These are phyloP conservation scores for Azorinus chamasolen DNA, from an alignment of 2,888 invertebrate species.

Conservation along the genomic window DNA sequence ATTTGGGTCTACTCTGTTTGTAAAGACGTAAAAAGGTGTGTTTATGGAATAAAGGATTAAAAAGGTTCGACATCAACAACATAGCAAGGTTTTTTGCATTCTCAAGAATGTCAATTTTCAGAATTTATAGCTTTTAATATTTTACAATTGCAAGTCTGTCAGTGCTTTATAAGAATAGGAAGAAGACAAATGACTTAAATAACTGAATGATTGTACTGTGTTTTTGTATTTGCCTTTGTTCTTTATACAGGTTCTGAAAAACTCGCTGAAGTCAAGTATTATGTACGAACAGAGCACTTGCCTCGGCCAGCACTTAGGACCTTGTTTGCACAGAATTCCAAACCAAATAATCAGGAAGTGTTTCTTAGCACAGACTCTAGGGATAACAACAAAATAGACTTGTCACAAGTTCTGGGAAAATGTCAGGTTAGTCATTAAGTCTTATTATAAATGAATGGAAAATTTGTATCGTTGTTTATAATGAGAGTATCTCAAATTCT, in stretches of 20 bases:
- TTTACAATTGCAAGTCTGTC: too few relatives aligned
- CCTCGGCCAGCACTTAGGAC: conserved; percentile 49
- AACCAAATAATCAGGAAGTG: conserved; percentile 70
- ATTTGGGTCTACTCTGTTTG: too few relatives aligned
- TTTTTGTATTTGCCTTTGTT: conserved; percentile 1
- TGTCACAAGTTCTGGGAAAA: conserved; percentile 78
- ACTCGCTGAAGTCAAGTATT: conserved; percentile 78
- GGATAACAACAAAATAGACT: conserved; percentile 75
- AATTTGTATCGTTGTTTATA: neutral
- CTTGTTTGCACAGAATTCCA: conserved; percentile 19
- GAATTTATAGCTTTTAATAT: too few relatives aligned
- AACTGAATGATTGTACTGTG: too few relatives aligned
- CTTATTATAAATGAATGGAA: neutral
- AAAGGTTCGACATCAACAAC: too few relatives aligned
- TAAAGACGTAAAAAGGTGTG: too few relatives aligned
- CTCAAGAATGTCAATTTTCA: too few relatives aligned
- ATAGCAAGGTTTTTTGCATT: too few relatives aligned
- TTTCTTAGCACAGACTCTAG: conserved; percentile 73
- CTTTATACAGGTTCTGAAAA: conserved; percentile 40
- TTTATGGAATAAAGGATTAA: too few relatives aligned
- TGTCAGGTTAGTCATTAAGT: conserved; percentile 74
- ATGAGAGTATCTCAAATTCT: too few relatives aligned
- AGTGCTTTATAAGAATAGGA: too few relatives aligned
- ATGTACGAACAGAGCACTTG: conserved; percentile 69
- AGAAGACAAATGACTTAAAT: too few relatives aligned